Conservation (phyloP, 2,797 vertebrate genomes). For the Martes flavigula region DNA sequence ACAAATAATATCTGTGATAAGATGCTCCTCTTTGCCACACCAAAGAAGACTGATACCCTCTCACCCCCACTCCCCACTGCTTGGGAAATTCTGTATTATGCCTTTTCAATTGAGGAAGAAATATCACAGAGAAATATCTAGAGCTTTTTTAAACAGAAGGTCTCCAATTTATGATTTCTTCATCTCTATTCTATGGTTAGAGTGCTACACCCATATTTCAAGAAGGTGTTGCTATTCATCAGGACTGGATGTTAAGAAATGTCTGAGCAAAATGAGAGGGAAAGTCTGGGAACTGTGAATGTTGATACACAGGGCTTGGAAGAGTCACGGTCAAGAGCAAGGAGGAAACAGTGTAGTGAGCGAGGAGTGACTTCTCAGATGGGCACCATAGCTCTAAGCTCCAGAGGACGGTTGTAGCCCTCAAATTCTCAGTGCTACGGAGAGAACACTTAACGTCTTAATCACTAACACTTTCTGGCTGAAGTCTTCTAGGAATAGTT, state of each 20-base stretch:
- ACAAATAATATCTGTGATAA: not conserved
- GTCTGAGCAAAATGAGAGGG: not conserved
- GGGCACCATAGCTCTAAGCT: no score
- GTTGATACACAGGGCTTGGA: not conserved
- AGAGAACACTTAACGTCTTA: not conserved
- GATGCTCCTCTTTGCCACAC: not conserved
- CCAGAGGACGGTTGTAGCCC: fast-evolving
- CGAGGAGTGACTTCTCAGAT: no score
- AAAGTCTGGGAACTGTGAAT: not conserved
- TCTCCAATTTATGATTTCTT: not conserved
- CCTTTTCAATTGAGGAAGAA: not conserved
- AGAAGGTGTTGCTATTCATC: not conserved
- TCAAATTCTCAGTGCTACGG: not conserved
- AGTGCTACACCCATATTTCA: not conserved
- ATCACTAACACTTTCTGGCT: not conserved
- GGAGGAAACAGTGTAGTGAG: no score
- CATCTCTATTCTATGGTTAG: not conserved
- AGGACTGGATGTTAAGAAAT: not conserved
- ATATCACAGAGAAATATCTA: not conserved
- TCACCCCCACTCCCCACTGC: no score
- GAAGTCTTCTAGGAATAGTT: not conserved
- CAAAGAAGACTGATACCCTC: not conserved
- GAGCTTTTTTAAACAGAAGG: not conserved
- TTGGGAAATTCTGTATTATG: not conserved
- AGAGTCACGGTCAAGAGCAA: not conserved